A percentile compares a stretch with the other conserved stretches of the same genome.
Conservation (phyloP, 2,888 invertebrate genomes). For the Eristalis pertinax region DNA sequence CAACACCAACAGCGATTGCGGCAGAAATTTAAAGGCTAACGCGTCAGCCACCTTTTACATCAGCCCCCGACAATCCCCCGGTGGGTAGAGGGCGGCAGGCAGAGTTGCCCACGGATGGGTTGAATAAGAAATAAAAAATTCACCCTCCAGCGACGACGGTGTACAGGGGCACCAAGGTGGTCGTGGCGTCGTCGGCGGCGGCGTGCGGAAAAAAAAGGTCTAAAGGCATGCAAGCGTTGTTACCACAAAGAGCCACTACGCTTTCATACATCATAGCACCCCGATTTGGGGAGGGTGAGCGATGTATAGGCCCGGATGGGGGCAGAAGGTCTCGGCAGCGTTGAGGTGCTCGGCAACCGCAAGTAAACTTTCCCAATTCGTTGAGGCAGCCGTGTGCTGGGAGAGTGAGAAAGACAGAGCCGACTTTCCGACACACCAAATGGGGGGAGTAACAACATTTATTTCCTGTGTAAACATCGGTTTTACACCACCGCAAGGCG, state of each 20-base stretch:
- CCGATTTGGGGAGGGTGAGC: background rate
- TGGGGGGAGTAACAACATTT: constrained; percentile 45
- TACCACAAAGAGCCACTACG: constrained; percentile 40
- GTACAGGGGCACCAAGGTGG: background rate
- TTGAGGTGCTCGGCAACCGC: constrained; percentile 18
- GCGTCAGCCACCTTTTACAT: constrained; percentile 2
- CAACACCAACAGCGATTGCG: constrained; percentile 42
- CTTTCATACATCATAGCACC: constrained; percentile 35
- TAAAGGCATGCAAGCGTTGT: constrained; percentile 27
- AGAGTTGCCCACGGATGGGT: background rate
- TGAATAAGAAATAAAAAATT: constrained; percentile 16
- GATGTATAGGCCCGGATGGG: background rate
- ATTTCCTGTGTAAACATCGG: constrained; percentile 54
- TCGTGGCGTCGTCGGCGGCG: background rate
- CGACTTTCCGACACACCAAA: constrained; percentile 9
- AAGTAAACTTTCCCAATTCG: constrained; percentile 1
- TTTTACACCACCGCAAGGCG: constrained; percentile 52
- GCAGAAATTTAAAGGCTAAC: constrained; percentile 56
- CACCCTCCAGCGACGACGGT: background rate
- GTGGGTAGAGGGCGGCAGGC: background rate
- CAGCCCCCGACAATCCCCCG: background rate
- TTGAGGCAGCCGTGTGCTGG: background rate
- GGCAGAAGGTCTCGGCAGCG: background rate
- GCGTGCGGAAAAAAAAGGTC: constrained; percentile 16
- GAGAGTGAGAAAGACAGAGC: background rate